Base-by-base conservation (phyloP, 2,888 invertebrate genomes). In the Polydrusus tereticollis region DNA sequence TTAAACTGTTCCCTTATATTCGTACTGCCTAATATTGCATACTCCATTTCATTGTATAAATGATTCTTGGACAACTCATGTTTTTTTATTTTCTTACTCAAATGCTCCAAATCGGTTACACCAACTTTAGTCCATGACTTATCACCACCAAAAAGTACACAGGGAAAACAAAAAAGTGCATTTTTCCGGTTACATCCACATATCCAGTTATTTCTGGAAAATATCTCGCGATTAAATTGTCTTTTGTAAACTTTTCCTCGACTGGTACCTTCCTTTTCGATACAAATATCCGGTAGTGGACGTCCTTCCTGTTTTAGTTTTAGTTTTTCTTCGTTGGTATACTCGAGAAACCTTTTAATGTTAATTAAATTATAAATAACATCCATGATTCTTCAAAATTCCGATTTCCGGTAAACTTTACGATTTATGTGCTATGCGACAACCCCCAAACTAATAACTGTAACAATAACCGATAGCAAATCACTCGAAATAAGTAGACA, bases 1-100 rank as follows among this genome's bases (percentile, higher is more conserved):
- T 72, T 38, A 33, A 75, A 47, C 50, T 71, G 58, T 18, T 60
- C 47, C 18, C 52, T 12, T 65, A 75, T 74, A 58, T 75, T 59
- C 36, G 16, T 16, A 55, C 23, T 71, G 4, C 75, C 75, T 20
- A 75, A 41, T 29, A 73, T 38, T 12, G 23, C 52, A 23, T 71
- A 55, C 1, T 59, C 23, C 12, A 67, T 58, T n/a, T n/a, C n/a
- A 64, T 26, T 52, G 7, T 36, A 23, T n/a, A 75, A n/a, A 68
- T 73, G 73, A 21, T 7, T 21, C 16, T 57, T 36, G 21, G 73
- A 66, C 12, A 33, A 55, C 47, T 72, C 60, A 45, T 75, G 75
- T 41, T 29, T 64, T 71, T 75, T 74, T 26, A 65, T 69, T 68
- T 72, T 74, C 20, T 62, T 0, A 36, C 23, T 57, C 43, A 71